Conservation (phyloP, 2,113 vertebrate genomes). For the Alligator sinensis region DNA sequence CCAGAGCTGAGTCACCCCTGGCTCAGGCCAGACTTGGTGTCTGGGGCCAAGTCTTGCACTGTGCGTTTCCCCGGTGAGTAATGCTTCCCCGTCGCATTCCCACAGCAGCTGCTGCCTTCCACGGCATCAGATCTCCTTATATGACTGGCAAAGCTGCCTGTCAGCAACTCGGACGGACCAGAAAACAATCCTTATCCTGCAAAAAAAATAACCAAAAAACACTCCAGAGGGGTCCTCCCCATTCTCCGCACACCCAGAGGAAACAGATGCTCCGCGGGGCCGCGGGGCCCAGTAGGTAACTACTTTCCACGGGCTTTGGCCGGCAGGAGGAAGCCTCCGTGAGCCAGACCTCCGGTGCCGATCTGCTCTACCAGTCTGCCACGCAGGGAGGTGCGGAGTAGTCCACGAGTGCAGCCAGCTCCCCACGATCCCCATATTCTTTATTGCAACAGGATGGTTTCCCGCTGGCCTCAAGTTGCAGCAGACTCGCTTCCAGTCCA, state of each 20-base stretch:
- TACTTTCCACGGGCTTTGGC: neutral
- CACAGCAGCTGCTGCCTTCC: neutral
- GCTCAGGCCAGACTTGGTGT: neutral
- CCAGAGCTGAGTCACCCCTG: conserved; percentile 55
- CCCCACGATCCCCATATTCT: neutral
- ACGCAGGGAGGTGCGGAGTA: neutral
- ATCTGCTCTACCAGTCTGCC: too few relatives aligned
- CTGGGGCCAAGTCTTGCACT: neutral
- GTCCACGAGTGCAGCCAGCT: neutral
- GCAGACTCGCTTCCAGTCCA: accelerated
- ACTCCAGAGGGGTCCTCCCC: neutral
- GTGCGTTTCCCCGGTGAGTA: conserved; percentile 65
- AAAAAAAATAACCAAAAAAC: neutral
- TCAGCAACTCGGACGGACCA: neutral
- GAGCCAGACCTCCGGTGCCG: neutral
- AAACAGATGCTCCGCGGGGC: neutral
- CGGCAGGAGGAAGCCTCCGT: neutral
- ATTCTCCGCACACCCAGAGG: accelerated
- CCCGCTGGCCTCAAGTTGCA: accelerated
- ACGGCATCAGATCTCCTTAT: conserved; percentile 67
- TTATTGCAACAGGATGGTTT: neutral
- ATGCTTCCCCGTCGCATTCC: conserved; percentile 35
- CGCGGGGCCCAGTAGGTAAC: too few relatives aligned
- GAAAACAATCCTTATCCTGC: neutral
- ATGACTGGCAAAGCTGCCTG: conserved; percentile 50